Conservation (phyloP, 2,888 invertebrate genomes). For the Caenorhabditis macrosperma region DNA sequence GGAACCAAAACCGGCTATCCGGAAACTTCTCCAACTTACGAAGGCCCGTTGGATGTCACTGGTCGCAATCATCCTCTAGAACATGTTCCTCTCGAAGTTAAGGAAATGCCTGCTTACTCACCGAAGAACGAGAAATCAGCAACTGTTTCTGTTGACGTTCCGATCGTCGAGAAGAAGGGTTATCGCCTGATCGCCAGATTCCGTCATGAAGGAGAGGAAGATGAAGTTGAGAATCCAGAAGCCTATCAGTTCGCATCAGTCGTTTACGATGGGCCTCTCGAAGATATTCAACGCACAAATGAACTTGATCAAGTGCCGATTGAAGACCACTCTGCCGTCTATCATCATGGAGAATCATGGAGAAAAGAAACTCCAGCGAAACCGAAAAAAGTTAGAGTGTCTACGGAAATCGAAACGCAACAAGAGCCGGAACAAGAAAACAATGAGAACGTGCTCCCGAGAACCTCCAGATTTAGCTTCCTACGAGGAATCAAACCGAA, state of each 20-base stretch:
- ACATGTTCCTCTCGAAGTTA: conserved; percentile 39
- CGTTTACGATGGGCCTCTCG: conserved; percentile 54
- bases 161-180: conserved; percentile 16
- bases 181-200: conserved; percentile 46
- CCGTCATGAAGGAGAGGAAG: conserved; percentile 63
- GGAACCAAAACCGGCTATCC: not conserved
- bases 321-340: conserved; percentile 33
- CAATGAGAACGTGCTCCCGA: conserved; percentile 9
- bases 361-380: conserved; percentile 16
- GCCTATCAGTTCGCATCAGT: conserved; percentile 26
- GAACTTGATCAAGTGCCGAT: conserved; percentile 45
- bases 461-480: conserved; percentile 29
- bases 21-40: conserved; percentile 10
- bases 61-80: conserved; percentile 34
- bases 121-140: conserved; percentile 6
- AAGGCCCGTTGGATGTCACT: conserved; percentile 48
- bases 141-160: not conserved
- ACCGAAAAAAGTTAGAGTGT: conserved; percentile 14
- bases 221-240: conserved; percentile 52
- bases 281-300: conserved; percentile 20
- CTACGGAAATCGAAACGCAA: conserved; percentile 1
- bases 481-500: conserved; percentile 14
- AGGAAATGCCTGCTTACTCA: conserved; percentile 24
- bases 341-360: conserved; percentile 59
- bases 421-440: conserved; percentile 18